phyloP scores from a whole-genome alignment of 2,888 invertebrate species.

The Gandaritis pyraliata region DNA sequence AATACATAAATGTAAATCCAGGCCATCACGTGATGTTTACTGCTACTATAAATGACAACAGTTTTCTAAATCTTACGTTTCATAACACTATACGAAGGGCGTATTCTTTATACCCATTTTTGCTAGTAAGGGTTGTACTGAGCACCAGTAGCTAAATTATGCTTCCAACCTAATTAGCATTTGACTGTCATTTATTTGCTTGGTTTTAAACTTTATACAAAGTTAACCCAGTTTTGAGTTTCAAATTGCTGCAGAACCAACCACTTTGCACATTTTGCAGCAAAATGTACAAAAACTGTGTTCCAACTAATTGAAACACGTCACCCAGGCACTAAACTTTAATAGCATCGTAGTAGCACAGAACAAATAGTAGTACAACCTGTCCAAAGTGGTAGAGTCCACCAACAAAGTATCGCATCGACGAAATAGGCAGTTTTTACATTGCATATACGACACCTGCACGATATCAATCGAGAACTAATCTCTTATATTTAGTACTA shows the following conservation, averaged over 20 bases:
- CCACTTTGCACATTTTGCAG: conserved; percentile 1
- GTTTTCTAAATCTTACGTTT: not conserved
- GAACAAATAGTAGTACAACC: too few relatives aligned
- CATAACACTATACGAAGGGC: not conserved
- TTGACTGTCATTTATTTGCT: not conserved
- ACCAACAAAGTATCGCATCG: too few relatives aligned
- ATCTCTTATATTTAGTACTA: too few relatives aligned
- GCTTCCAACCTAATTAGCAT: not conserved
- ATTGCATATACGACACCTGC: too few relatives aligned
- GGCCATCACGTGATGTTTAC: too few relatives aligned
- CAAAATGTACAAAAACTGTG: conserved; percentile 11
- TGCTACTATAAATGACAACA: too few relatives aligned
- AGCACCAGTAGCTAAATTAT: too few relatives aligned
- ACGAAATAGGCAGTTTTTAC: too few relatives aligned
- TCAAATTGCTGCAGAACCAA: not conserved
- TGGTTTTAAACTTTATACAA: not conserved
- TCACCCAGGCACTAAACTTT: conserved; percentile 13
- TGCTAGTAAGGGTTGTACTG: not conserved
- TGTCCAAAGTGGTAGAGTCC: too few relatives aligned
- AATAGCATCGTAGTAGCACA: conserved; percentile 2
- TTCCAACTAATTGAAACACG: conserved; percentile 16
- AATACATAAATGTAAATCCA: too few relatives aligned
- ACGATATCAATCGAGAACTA: too few relatives aligned
- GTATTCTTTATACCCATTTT: not conserved
- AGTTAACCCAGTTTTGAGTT: not conserved